Conservation (phyloP, 2,888 invertebrate genomes). For the Stegophylla sp. region DNA sequence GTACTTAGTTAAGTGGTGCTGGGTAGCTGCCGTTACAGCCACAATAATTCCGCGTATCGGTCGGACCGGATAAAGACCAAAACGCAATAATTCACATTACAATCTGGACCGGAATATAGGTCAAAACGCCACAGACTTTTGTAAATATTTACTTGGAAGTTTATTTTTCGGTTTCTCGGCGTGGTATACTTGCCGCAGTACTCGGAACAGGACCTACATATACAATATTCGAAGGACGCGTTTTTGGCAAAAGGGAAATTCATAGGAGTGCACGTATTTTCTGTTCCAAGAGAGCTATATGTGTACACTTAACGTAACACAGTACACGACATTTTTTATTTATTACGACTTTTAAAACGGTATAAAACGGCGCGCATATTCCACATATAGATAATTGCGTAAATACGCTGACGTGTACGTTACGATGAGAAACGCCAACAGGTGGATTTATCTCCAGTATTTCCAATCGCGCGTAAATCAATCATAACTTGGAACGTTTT, state of each 20-base stretch:
- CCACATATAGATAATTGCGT: background rate
- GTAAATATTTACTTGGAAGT: background rate
- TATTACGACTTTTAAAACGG: background rate
- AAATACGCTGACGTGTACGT: too few species aligned
- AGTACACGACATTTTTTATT: background rate
- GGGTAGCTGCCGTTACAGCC: background rate
- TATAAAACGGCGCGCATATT: too few species aligned
- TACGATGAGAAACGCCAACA: background rate
- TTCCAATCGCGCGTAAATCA: background rate
- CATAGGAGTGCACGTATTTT: background rate
- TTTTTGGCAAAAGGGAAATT: background rate
- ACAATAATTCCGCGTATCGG: background rate
- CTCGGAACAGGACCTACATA: too few species aligned
- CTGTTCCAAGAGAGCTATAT: background rate
- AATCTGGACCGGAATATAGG: slow-evolving; percentile 26
- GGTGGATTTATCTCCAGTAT: background rate
- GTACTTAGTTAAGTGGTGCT: background rate
- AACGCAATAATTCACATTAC: background rate
- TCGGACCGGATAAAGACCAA: too few species aligned
- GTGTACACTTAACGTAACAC: background rate
- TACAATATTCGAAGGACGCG: background rate
- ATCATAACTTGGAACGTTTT: background rate
- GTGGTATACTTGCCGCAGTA: background rate
- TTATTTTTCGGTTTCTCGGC: background rate
- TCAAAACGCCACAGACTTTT: background rate